Evolutionary conservation across 1,140 invertebrate genomes (phyloP).

Genomic region (Palaemon carinicauda): DNA sequence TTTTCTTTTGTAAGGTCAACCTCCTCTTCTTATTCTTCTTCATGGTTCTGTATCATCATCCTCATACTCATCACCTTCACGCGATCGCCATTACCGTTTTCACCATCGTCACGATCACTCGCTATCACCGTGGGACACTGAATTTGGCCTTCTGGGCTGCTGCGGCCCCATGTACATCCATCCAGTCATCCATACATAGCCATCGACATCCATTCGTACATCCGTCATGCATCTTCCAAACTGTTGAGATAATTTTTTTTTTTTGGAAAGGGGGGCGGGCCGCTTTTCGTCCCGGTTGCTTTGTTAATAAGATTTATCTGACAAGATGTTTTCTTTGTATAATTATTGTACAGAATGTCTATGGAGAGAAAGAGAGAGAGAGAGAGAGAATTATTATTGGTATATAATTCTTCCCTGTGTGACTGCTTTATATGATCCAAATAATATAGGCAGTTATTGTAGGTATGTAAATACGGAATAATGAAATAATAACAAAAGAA

Average conservation of each 20-base stretch:
- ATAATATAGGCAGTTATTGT: constrained; percentile 3
- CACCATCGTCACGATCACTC: too few relatives aligned
- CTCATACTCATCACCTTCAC: too few relatives aligned
- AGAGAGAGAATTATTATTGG: not conserved
- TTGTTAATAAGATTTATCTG: not conserved
- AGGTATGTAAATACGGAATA: constrained; percentile 2
- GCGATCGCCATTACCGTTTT: too few relatives aligned
- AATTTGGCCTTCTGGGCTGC: too few relatives aligned
- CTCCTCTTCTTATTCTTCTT: too few relatives aligned
- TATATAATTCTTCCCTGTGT: constrained; percentile 1
- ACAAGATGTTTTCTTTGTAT: not conserved
- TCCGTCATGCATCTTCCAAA: not conserved
- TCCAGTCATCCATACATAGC: too few relatives aligned
- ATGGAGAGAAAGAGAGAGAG: not conserved
- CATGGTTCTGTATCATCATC: too few relatives aligned
- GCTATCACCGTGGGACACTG: too few relatives aligned
- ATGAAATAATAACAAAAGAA: constrained; percentile 7
- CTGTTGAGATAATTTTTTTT: not conserved
- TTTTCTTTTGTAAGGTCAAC: too few relatives aligned
- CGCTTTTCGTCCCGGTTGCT: not conserved
- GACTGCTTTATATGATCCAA: constrained; percentile 5
- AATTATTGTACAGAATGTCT: constrained; percentile 4
- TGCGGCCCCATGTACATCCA: too few relatives aligned
- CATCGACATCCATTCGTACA: too few relatives aligned
- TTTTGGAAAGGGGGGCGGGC: not conserved